Conservation (phyloP, 2,888 invertebrate species). For the Meteorus cinctellus region DNA sequence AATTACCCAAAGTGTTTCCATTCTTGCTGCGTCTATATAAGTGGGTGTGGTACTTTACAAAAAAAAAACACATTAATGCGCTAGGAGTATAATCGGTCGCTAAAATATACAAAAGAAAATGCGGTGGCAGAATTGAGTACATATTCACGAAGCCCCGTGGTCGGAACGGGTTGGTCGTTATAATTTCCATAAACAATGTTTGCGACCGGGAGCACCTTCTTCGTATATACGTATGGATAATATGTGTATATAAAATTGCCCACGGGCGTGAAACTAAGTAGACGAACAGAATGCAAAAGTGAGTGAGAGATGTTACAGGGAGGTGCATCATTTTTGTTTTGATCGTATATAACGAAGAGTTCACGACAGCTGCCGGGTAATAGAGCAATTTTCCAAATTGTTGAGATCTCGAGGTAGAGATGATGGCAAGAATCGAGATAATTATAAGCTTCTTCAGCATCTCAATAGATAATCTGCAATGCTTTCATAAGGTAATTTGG, state of each 20-base stretch:
- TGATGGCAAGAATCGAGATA: conserved; percentile 57
- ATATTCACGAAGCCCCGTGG: not conserved
- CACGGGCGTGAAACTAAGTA: conserved; percentile 23
- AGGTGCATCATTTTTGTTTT: conserved; percentile 8
- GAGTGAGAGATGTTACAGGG: conserved; percentile 40
- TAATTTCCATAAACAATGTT: conserved; percentile 63
- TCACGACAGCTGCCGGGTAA: conserved; percentile 50
- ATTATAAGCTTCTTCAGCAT: conserved; percentile 51
- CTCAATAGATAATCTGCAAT: conserved; percentile 53
- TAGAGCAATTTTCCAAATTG: conserved; percentile 67
- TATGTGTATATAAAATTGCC: conserved; percentile 30
- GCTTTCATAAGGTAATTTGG: conserved; percentile 61
- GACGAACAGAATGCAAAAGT: conserved; percentile 35
- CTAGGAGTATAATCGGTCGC: conserved; percentile 51
- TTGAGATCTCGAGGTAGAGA: conserved; percentile 38
- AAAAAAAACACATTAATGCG: conserved; percentile 37
- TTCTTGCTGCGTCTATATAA: conserved; percentile 28
- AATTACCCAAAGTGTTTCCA: not conserved
- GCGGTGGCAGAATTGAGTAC: conserved; percentile 26
- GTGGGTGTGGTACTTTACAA: not conserved
- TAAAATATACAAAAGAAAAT: conserved; percentile 56
- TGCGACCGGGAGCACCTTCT: conserved; percentile 41
- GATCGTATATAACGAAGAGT: not conserved
- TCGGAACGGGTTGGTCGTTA: conserved; percentile 46
- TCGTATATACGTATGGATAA: not conserved